A percentile compares a stretch with the other conserved stretches of the same genome.
These are phyloP conservation scores for Brachyhypopomus gauderio DNA, from an alignment of 2,113 vertebrate species.

Conservation along the genomic window DNA sequence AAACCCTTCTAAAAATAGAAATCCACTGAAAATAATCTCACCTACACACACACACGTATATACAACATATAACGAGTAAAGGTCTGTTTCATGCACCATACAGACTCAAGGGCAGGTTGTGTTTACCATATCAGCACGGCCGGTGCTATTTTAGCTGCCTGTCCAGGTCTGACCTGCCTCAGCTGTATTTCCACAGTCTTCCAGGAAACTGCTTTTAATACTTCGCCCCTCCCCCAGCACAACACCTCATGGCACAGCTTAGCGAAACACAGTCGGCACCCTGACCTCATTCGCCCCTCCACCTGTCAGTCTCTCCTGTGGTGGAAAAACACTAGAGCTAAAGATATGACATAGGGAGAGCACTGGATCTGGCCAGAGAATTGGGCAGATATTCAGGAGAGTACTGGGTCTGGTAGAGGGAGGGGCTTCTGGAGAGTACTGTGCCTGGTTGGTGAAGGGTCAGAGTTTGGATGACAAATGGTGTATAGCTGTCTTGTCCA, in stretches of 20 bases:
- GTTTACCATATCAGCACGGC: slow-evolving; percentile 44
- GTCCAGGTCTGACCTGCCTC: slow-evolving; percentile 46
- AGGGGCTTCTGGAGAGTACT: too few species aligned
- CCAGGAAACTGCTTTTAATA: slow-evolving; percentile 30
- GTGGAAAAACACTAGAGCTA: slow-evolving; percentile 69
- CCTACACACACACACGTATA: slow-evolving; percentile 13
- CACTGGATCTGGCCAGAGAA: slow-evolving; percentile 8
- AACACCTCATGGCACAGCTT: slow-evolving; percentile 47
- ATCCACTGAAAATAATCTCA: neutral
- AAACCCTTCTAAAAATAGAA: slow-evolving; percentile 31
- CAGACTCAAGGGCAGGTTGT: slow-evolving; percentile 46
- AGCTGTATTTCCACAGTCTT: slow-evolving; percentile 40
- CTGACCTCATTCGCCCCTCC: slow-evolving; percentile 73
- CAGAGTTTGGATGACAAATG: slow-evolving; percentile 6
- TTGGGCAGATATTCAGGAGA: slow-evolving; percentile 6
- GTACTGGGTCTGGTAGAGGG: slow-evolving; percentile 20
- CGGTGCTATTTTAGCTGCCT: slow-evolving; percentile 48
- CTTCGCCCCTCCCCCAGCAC: slow-evolving; percentile 4
- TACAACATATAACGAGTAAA: neutral
- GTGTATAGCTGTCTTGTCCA: neutral
- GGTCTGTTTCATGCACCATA: neutral
- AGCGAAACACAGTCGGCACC: slow-evolving; percentile 54
- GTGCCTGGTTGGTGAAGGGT: neutral
- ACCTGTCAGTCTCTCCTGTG: slow-evolving; percentile 63
- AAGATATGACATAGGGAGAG: slow-evolving; percentile 56